Evolutionary conservation across 1,140 invertebrate genomes (phyloP), one percentile per base, ranked within the genome.

Genomic region (Aphis gossypii): DNA sequence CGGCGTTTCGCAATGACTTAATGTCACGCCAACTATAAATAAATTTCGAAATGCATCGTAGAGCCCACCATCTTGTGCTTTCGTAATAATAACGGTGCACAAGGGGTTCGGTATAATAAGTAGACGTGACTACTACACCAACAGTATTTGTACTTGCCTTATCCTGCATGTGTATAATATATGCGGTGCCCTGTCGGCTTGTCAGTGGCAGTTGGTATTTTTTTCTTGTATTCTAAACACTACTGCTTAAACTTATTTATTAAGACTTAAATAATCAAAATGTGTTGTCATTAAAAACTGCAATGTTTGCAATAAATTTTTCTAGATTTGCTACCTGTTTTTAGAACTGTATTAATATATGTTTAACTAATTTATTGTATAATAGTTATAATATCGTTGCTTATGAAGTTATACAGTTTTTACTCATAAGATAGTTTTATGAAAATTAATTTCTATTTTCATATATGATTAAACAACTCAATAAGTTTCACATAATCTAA

Each of bases 21-120:
- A 92, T 92, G 91, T 92, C 91, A 92, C 76, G 44, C 76, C 21
- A 51, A 25, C 88, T 89, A 89, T 89, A 89, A 89, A 89, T 89
- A 89, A 11, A 89, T 56, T 89, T 20, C 11, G 9, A 89, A 56
- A 89, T 35, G 48, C 35, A 23, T 56, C 7, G 48, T 51, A 35
- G 48, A 35, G 9, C 51, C 21, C 35, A 54, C 35, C 20, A 21
- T 18, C 46, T 41, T 7, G 86, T 84, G 41, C 9, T 18, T 30
- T 21, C 14, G 30, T 18, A 48, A 35, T 18, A 48, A 35, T 20
- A 30, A 41, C 35, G 38, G 23, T 84, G 20, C 2, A 23, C 4
- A 84, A 25, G 9, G 83, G 38, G 23, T 84, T 44, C 23, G 23
- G 11, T 84, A 84, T 68, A n/a, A 68, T 68, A 76, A 76, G 30